These are phyloP conservation scores for Grammatotria lemairii DNA, from an alignment of 2,113 vertebrate species.

Conservation along the genomic window DNA sequence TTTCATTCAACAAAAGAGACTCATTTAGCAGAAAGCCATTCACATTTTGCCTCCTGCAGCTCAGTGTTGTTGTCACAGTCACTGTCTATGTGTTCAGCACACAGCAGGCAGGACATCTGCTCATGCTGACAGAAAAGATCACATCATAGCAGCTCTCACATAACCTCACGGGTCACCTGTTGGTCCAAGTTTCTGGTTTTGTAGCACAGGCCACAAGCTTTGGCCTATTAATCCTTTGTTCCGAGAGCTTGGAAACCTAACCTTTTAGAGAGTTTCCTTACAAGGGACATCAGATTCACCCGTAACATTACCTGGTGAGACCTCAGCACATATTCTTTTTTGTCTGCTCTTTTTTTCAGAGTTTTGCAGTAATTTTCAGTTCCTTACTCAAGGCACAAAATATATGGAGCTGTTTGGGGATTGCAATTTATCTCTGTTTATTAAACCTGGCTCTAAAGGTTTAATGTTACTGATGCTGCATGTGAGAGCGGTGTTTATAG, in stretches of 20 bases:
- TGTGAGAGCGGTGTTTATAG: not conserved
- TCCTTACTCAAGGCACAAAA: not conserved
- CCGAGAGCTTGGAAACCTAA: not conserved
- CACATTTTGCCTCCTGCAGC: not conserved
- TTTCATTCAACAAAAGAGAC: not conserved
- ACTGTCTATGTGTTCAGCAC: not conserved
- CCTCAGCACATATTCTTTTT: not conserved
- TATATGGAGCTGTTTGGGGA: not conserved
- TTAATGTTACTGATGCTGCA: not conserved
- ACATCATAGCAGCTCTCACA: not conserved
- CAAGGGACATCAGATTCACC: not conserved
- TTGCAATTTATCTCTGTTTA: not conserved
- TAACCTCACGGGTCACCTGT: conserved; percentile 7
- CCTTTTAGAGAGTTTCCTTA: not conserved
- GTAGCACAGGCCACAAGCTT: not conserved
- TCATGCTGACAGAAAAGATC: conserved; percentile 25
- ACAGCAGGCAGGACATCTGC: not conserved
- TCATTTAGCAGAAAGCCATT: not conserved
- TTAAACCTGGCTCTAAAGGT: not conserved
- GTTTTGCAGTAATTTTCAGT: not conserved
- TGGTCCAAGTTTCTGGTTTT: not conserved
- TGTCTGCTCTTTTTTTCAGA: not conserved
- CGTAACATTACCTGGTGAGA: not conserved
- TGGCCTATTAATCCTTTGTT: not conserved
- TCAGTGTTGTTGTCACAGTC: not conserved